A percentile compares a stretch with the other conserved stretches of the same genome.
phyloP scores from a whole-genome alignment of 1,140 invertebrate species.

The Psilanteris sp. region DNA sequence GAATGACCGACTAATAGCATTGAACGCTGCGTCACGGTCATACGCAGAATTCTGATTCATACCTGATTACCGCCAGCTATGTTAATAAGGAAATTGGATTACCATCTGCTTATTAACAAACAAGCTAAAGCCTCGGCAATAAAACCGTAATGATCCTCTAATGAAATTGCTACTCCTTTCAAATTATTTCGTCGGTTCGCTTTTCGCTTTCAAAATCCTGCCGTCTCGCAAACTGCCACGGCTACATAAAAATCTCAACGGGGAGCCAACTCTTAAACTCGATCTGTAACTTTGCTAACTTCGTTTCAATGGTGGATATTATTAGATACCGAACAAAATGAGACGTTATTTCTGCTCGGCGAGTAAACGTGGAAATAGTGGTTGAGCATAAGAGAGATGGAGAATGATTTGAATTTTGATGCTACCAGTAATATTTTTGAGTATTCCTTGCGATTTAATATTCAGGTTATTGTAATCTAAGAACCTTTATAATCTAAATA shows the following conservation, averaged over 20 bases:
- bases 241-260: slow-evolving; percentile 17
- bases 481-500: too few relatives aligned
- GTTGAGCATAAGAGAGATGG: too few relatives aligned
- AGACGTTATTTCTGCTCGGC: slow-evolving; percentile 12
- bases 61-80: slow-evolving; percentile 50
- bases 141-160: slow-evolving; percentile 43
- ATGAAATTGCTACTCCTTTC: slow-evolving; percentile 40
- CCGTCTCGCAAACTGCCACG: slow-evolving; percentile 8
- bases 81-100: slow-evolving; percentile 58
- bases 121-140: slow-evolving; percentile 35
- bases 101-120: slow-evolving; percentile 52
- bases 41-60: slow-evolving; percentile 45
- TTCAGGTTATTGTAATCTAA: too few relatives aligned
- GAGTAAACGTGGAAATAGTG: too few relatives aligned
- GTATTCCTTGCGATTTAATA: too few relatives aligned
- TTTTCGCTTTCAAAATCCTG: slow-evolving; percentile 23
- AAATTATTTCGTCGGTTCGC: slow-evolving; percentile 22
- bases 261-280: background rate
- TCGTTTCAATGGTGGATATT: slow-evolving; percentile 17
- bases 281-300: slow-evolving; percentile 26
- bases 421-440: too few relatives aligned
- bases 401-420: too few relatives aligned
- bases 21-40: slow-evolving; percentile 21
- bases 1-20: slow-evolving; percentile 24
- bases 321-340: slow-evolving; percentile 16